Conservation (phyloP, 2,888 invertebrate genomes). For the Tipula confusa region DNA sequence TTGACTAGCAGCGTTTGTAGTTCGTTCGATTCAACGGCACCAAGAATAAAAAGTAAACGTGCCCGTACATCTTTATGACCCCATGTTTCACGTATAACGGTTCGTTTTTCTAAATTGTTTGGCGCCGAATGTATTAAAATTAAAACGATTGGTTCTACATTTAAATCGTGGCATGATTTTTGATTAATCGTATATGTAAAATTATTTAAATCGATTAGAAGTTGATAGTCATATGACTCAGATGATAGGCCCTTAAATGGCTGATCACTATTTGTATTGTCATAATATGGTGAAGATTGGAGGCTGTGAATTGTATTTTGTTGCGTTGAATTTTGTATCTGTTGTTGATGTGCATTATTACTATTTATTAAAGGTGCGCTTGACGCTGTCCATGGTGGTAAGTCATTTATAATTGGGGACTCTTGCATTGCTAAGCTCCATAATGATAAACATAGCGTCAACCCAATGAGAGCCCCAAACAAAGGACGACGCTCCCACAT, state of each 20-base stretch:
- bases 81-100: slow-evolving; percentile 69
- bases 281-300: slow-evolving; percentile 33
- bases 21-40: slow-evolving; percentile 50
- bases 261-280: slow-evolving; percentile 34
- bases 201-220: slow-evolving; percentile 56
- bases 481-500: slow-evolving; percentile 49
- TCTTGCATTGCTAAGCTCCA: slow-evolving; percentile 49
- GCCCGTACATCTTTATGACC: slow-evolving; percentile 55
- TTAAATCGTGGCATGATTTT: slow-evolving; percentile 51
- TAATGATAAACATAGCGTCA: slow-evolving; percentile 47
- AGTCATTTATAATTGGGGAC: slow-evolving; percentile 39
- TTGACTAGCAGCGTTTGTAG: slow-evolving; percentile 46
- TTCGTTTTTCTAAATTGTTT: slow-evolving; percentile 59
- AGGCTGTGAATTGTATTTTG: not conserved
- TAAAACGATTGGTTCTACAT: slow-evolving; percentile 54
- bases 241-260: not conserved
- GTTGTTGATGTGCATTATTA: slow-evolving; percentile 35
- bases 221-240: slow-evolving; percentile 43
- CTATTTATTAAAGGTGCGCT: not conserved
- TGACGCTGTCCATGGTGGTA: slow-evolving; percentile 31
- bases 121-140: slow-evolving; percentile 68
- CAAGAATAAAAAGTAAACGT: slow-evolving; percentile 64
- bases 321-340: slow-evolving; percentile 34
- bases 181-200: slow-evolving; percentile 62
- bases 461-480: slow-evolving; percentile 45